Evolutionary conservation across 30 jellyfish, hydroid and myxozoan genomes (phyloP), one percentile per base, ranked within the genome.

Genomic region (Aurelia aurita): DNA sequence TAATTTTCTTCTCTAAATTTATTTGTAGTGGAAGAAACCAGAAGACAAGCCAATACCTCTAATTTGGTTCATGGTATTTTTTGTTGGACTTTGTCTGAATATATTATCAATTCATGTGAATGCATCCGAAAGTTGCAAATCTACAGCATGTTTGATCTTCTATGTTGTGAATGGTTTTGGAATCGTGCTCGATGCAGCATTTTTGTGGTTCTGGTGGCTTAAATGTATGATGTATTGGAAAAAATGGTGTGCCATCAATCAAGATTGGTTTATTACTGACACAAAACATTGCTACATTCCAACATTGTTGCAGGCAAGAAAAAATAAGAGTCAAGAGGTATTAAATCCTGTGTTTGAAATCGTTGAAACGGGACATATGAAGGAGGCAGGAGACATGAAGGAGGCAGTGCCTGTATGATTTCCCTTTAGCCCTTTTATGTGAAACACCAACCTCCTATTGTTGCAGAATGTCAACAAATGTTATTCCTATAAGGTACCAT

Each of bases 161-260:
- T 94, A 94, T 34, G 99, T 94, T 28, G 97, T 94, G 83, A 94
- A 94, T 61, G 99, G 99, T 1, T 94, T 94, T 65, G 99, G 99
- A 20, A 94, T 94, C 43, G 90, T 94, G 5, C 68, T 94, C 27
- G 99, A 88, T 58, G 99, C 97, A 25, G 99, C 99, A 9, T 94
- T 94, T 49, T 91, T 94, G 8, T 94, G 88, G 85, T 94, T 94
- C 68, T 94, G 97, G 97, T 88, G 91, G 85, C 54, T 75, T n/a
- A 94, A 94, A 61, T 94, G 99, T 47, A 23, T 74, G 61, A 66
- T 88, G 49, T 94, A 94, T 69, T 88, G 97, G 97, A 88, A 60
- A 80, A 94, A 94, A 46, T 94, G 99, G 99, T 85, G 97, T 57
- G 99, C 99, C 20, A 72, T 87, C 10, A 94, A 94, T 77, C 97